Base-by-base conservation (phyloP, 1,140 invertebrate species). In the Habropoda laboriosa region DNA sequence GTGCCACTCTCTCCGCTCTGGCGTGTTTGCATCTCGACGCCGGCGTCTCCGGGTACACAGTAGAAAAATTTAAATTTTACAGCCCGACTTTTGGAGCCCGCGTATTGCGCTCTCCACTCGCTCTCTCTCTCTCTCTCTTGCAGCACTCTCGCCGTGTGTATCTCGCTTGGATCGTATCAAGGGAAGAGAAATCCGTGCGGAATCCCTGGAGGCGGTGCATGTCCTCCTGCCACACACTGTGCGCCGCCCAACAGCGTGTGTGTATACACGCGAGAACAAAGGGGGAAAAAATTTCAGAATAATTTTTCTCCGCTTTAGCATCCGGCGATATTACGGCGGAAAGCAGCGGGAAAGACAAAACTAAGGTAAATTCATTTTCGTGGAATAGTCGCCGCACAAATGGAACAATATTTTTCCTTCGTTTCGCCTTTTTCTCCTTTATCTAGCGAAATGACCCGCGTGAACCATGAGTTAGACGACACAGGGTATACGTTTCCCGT, bases 301-400 rank as follows among this genome's bases (percentile, higher is more conserved):
- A 78, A 80, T 77, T 72, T 79, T 80, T 80, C 75, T 66, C 70
- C 64, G 73, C 58, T 68, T 64, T 71, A 73, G 55, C 58, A 80
- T 79, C 61, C 57, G 58, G 49, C 68, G 38, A 73, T 73, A 79
- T 79, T 79, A 73, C 68, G 8, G 61, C 10, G 63, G 51, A 27
- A 53, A 38, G 38, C 38, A 32, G 3, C 27, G 68, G 58, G 57
- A 32, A 42, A 55, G 64, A 70, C 53, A 73, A 45, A 63, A 73
- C 47, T 45, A 73, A 73, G 57, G 30, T 71, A 79, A 73, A 79
- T 73, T 79, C 77, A 79, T 73, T 79, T 73, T 45, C 77, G 47
- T 21, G 58, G 57, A 42, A 72, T 63, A 73, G 70, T 64, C 58
- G 68, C 47, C 53, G 68, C 60, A 35, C 58, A 72, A 73, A 79